Conservation (phyloP, 2,797 vertebrate species). For the Cynodonichthys magdalenae region DNA sequence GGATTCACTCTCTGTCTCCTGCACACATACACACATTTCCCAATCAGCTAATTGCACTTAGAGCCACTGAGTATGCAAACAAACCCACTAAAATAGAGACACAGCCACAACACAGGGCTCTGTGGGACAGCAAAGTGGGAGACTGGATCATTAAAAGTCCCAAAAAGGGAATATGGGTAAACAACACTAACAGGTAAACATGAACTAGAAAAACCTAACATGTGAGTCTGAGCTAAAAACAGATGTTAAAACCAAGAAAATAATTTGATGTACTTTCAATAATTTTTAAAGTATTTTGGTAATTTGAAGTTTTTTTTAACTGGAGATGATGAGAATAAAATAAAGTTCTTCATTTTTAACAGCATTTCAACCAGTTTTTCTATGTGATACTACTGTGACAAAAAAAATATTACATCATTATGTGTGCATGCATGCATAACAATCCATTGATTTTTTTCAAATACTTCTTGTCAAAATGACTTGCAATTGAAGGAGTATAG, state of each 20-base stretch:
- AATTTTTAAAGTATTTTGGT: not conserved
- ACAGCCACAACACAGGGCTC: conserved; percentile 65
- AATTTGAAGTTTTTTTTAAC: not conserved
- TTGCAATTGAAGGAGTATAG: too few species aligned
- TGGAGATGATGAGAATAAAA: not conserved
- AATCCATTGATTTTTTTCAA: not conserved
- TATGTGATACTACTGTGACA: not conserved
- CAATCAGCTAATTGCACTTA: conserved; percentile 76
- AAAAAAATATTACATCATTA: not conserved
- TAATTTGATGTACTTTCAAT: conserved; percentile 5
- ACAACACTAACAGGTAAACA: conserved; percentile 72
- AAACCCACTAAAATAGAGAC: conserved; percentile 76
- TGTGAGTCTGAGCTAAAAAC: conserved; percentile 19
- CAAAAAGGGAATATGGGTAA: conserved; percentile 61
- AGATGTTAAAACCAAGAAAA: conserved; percentile 6
- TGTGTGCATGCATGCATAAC: not conserved
- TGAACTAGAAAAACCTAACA: conserved; percentile 45
- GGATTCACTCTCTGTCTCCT: conserved; percentile 35
- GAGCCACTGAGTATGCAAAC: conserved; percentile 78
- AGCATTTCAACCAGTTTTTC: not conserved
- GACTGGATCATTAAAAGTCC: conserved; percentile 71
- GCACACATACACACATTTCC: conserved; percentile 39
- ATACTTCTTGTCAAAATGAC: too few species aligned
- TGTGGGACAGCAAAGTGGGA: conserved; percentile 61
- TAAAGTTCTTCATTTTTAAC: not conserved